phyloP scores from a whole-genome alignment of 2,113 vertebrate genomes.

The Rhynchomys soricoides region DNA sequence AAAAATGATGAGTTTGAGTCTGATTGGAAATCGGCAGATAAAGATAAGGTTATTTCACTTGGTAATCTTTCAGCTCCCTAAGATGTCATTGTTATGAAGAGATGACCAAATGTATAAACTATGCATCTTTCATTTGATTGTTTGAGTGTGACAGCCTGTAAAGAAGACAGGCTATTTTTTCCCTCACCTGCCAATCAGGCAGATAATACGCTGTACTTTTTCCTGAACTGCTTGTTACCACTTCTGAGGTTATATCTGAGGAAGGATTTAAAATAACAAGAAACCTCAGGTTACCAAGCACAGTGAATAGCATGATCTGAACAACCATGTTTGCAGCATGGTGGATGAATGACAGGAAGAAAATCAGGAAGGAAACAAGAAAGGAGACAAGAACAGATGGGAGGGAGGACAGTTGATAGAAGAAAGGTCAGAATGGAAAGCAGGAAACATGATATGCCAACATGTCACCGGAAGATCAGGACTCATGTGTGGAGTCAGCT shows the following conservation, averaged over 20 bases:
- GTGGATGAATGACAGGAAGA: neutral
- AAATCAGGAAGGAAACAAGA: neutral
- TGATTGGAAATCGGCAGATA: neutral
- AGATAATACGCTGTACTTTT: neutral
- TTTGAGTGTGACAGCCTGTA: neutral
- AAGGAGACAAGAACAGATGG: neutral
- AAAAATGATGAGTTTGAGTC: neutral
- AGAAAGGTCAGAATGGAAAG: neutral
- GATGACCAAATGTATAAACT: neutral
- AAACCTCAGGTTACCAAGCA: conserved; percentile 4
- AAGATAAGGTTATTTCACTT: neutral
- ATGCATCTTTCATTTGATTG: neutral
- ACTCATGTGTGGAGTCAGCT: neutral
- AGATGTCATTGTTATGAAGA: neutral
- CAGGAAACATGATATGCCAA: neutral
- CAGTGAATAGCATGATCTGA: neutral
- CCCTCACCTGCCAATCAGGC: neutral
- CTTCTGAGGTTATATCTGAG: neutral
- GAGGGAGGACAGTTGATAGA: neutral
- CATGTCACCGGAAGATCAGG: neutral
- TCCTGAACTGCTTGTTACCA: conserved; percentile 32
- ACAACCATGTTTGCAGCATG: neutral
- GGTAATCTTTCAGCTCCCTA: neutral
- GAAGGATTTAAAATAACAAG: conserved; percentile 8
- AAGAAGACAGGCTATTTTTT: neutral